Evolutionary conservation across 2,888 invertebrate genomes (phyloP), one percentile per base, ranked within the genome.

Genomic region (Aphodius sticticus): DNA sequence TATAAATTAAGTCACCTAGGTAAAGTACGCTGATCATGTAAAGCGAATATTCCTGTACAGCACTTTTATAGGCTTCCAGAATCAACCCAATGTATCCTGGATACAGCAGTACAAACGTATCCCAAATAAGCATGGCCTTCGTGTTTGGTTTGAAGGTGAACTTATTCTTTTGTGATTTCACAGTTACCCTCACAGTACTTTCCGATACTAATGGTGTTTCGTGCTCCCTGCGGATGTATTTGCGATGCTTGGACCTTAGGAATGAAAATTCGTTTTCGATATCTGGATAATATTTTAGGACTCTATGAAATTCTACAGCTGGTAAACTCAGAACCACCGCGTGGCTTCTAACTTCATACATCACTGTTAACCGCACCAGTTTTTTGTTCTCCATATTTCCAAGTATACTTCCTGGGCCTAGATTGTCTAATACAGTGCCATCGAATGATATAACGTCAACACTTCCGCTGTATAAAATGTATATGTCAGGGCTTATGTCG

Each of bases 361-460:
- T 81, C 15, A 83, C 80, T 16, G 77, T 81, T 70, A 82, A 80
- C 72, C 84, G 71, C 0, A 70, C 35, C 7, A 76, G 78, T 2
- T 70, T 14, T 4, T 70, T 71, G n/a, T 82, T 80, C 9, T 83
- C 82, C 71, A 84, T 78, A 77, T 83, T 83, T 14, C 84, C 84
- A 71, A 84, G 83, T 36, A 84, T 81, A 15, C 83, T 80, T 5
- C 83, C 84, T 9, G 78, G 16, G 16, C 53, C 69, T 7, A 84
- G 76, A 1, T 80, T 81, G 26, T 82, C 79, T 4, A 83, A 74
- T 15, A 82, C 76, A 7, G 80, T 82, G 16, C 84, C 84, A 77
- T 83, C 83, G 0, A 83, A 81, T n/a, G 83, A 82, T 6, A 83
- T 78, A 6, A 84, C 81, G 53, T 84, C 84, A 0, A 83, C 82